Percentiles rank a stretch among this genome's conserved stretches.
These are phyloP conservation scores for Molorchus minor DNA, from an alignment of 2,888 invertebrate species.

Conservation along the genomic window DNA sequence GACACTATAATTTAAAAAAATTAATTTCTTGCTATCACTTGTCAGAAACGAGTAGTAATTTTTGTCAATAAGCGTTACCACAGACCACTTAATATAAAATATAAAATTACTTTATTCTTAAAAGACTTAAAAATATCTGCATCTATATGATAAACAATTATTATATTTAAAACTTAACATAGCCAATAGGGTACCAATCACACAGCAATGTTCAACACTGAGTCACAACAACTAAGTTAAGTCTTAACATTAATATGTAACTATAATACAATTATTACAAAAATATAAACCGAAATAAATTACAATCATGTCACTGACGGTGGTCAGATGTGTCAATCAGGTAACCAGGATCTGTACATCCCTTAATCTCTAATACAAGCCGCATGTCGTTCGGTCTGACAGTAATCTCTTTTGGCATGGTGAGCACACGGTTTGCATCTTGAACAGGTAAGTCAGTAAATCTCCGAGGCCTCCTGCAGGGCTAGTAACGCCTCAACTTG, in stretches of 20 bases:
- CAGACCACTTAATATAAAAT: too few relatives aligned
- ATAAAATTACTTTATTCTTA: too few relatives aligned
- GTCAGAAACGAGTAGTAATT: too few relatives aligned
- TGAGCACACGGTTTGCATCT: slow-evolving; percentile 62
- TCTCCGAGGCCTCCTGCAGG: slow-evolving; percentile 64
- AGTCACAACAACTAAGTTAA: too few relatives aligned
- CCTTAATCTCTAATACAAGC: slow-evolving; percentile 60
- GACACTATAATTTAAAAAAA: too few relatives aligned
- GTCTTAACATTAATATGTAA: not conserved
- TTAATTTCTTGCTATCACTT: too few relatives aligned
- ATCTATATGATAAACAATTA: too few relatives aligned
- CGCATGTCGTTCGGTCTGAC: slow-evolving; percentile 63
- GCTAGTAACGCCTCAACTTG: slow-evolving; percentile 61
- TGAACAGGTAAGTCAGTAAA: slow-evolving; percentile 65
- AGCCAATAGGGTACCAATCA: not conserved
- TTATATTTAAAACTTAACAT: not conserved
- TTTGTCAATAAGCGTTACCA: too few relatives aligned
- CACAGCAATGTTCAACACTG: not conserved
- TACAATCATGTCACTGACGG: not conserved
- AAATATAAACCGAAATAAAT: not conserved
- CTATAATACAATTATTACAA: not conserved
- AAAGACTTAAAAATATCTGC: too few relatives aligned
- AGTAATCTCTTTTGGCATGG: slow-evolving; percentile 64
- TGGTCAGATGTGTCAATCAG: not conserved
- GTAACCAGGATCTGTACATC: slow-evolving; percentile 35